These are phyloP conservation scores for Pentalonia nigronervosa DNA, from an alignment of 1,140 invertebrate genomes.

Conservation along the genomic window DNA sequence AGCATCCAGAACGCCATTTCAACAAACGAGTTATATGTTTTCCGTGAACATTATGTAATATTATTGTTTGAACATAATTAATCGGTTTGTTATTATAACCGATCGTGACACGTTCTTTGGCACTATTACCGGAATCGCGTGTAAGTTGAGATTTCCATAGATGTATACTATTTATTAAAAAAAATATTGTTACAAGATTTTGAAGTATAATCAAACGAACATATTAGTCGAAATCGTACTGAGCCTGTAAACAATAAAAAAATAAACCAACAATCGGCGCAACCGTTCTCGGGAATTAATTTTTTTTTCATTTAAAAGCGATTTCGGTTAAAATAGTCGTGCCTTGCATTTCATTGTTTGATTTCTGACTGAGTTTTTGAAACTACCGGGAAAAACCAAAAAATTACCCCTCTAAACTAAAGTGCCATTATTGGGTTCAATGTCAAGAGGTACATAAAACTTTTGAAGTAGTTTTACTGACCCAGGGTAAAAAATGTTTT, in stretches of 20 bases:
- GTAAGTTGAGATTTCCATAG: not conserved
- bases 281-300: not conserved
- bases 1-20: no score
- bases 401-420: not conserved
- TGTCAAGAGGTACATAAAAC: not conserved
- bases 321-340: not conserved
- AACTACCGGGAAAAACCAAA: not conserved
- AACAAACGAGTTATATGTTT: no score
- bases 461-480: not conserved
- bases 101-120: not conserved
- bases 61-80: no score
- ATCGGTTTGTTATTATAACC: no score
- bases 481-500: not conserved
- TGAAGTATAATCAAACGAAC: not conserved
- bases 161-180: not conserved
- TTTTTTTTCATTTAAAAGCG: accelerated
- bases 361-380: not conserved
- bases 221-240: not conserved
- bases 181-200: not conserved
- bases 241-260: not conserved
- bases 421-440: not conserved
- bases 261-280: not conserved
- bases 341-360: not conserved
- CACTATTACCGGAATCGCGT: not conserved
- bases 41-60: no score